Conservation (phyloP, 1,140 invertebrate species). For the Cotesia chilonis region DNA sequence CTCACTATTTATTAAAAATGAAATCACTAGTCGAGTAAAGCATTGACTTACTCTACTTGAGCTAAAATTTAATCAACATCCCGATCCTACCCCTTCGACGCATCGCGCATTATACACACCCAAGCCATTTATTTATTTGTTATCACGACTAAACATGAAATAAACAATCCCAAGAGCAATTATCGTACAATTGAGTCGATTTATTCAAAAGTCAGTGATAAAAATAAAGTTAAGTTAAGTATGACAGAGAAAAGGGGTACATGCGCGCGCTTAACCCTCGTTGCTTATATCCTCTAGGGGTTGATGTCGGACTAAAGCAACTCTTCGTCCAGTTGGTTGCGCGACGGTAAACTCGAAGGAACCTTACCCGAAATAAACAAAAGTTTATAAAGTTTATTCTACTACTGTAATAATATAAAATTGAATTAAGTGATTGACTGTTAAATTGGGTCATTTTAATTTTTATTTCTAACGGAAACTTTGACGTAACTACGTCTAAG, state of each 20-base stretch:
- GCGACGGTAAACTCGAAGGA: conserved; percentile 56
- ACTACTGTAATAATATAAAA: not conserved
- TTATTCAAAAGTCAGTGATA: not conserved
- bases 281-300: conserved; percentile 35
- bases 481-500: too few relatives aligned
- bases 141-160: too few relatives aligned
- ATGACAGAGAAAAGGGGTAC: conserved; percentile 10
- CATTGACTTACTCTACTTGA: too few relatives aligned
- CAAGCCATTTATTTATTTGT: too few relatives aligned
- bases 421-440: not conserved
- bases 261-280: conserved; percentile 33
- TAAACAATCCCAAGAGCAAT: too few relatives aligned
- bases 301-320: conserved; percentile 47
- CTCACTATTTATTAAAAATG: too few relatives aligned
- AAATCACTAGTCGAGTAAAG: too few relatives aligned
- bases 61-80: too few relatives aligned
- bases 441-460: not conserved
- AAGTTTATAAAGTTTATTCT: not conserved
- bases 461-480: not conserved
- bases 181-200: too few relatives aligned
- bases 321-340: conserved; percentile 56
- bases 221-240: not conserved
- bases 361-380: conserved; percentile 23
- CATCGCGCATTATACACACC: too few relatives aligned
- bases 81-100: too few relatives aligned